Base-by-base conservation (phyloP, 2,888 invertebrate genomes). In the Drosophila buzzatii region DNA sequence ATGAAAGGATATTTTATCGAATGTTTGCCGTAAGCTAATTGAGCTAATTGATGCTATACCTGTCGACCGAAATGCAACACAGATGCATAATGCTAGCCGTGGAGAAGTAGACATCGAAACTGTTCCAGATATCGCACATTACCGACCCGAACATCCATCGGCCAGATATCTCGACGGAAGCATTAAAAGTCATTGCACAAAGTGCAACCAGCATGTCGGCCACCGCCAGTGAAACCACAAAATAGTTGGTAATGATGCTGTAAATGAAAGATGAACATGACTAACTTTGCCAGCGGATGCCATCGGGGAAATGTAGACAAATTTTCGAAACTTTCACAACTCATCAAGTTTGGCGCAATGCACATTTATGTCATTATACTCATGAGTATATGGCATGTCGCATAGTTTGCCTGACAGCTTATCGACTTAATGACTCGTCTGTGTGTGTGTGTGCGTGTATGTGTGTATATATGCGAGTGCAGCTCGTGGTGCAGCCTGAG, bases 61-160 rank as follows among this genome's bases (percentile, higher is more conserved):
- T 92, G 92, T 98, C 98, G 63, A 98, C 97, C 82, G 97, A 97
- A 92, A 99, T 99, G 93, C 98, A 98, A 92, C 98, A 98, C 60
- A 99, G 94, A 92, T 99, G 98, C 56, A 98, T 95, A 72, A 99
- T 98, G 73, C 97, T 98, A 8, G 98, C 98, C 59, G 96, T 98
- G 81, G 96, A 97, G 93, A 98, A 98, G 92, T 98, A 97, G 3
- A 99, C 98, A 93, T 99, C 98, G 77, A 98, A 95, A 41, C 98
- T 97, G 93, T 98, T 98, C 96, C 97, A 99, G 60, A 98, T 96
- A 94, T 98, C 97, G 94, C 98, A 99, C 96, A 98, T 97, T 89
- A 96, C 94, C 89, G 96, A 95, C 8, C 98, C 97, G 91, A 99
- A 98, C 82, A 97, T 94, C 99, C 99, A 99, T 87, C 94, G 94